Evolutionary conservation across 23 tunicate species (phyloP), one percentile per base, ranked within the genome.

Genomic region (Ciona savignyi): DNA sequence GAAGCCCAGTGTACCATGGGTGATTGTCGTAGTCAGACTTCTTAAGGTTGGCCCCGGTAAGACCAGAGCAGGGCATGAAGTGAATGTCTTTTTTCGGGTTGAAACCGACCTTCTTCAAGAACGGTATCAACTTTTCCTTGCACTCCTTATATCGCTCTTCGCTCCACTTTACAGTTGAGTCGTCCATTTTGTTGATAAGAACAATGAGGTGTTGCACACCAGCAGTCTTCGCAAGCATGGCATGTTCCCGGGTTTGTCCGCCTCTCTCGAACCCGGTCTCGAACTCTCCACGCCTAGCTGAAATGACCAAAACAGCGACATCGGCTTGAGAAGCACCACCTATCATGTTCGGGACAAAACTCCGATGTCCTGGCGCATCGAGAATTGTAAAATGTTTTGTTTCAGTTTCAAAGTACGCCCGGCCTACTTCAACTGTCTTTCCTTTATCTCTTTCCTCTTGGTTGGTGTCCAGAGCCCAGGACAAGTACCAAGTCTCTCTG

Each of bases 311-410:
- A 25, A 95, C 96, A 23, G 99, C 99, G 56, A 88, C 71, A 84
- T 95, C 99, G 26, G 99, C 99, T 77, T 95, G 99, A 27, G 96
- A 95, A 27, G 99, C 88, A 9, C 99, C 99, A 35, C 96, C 99
- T 33, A 95, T 95, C 99, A 95, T 95, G 42, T 90, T 95, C 23
- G 99, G 99, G 20, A 95, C 99, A 77, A 88, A 95, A 49, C 92
- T 88, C 51, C 90, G 71, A 63, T 95, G 99, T 4, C 99, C 99
- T 0, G 99, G 99, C 1, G 99, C 99, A 80, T 95, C 99, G 3
- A 95, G 80, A 33, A 95, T 95, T 20, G 96, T 95, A 75, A 95
- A 95, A 71, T 95, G 96, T 73, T 87, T 94, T n/a, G 64, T 87
- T 74, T 94, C 95, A 23, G 99, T 94, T 76, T 87, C 92, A 79